phyloP scores from a whole-genome alignment of 2,113 vertebrate species.

The Paradoxurus hermaphroditus region DNA sequence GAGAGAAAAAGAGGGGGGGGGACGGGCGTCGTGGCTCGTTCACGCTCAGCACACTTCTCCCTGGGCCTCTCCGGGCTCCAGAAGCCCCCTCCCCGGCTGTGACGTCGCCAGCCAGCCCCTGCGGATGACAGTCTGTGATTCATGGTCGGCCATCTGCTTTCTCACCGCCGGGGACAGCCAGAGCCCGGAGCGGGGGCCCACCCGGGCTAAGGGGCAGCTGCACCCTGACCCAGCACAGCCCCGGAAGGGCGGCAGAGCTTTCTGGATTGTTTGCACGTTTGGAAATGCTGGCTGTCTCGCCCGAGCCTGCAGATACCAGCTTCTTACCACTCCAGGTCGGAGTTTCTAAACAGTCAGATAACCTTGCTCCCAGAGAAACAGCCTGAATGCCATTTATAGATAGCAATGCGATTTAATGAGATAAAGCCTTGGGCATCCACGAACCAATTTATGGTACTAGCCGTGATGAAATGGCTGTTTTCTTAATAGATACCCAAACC shows the following conservation, averaged over 20 bases:
- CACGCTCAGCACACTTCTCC: background rate
- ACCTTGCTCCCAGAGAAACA: conserved; percentile 74
- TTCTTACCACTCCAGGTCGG: conserved; percentile 68
- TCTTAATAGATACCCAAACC: conserved; percentile 73
- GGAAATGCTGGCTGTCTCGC: conserved; percentile 66
- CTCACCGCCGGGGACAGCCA: background rate
- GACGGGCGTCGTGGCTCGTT: rapidly evolving
- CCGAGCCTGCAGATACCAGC: conserved; percentile 74
- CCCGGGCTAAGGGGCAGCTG: background rate
- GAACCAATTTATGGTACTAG: conserved; percentile 72
- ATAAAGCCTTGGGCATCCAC: conserved; percentile 74
- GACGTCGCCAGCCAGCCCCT: background rate
- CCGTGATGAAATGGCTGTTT: conserved; percentile 82
- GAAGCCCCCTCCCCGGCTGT: background rate
- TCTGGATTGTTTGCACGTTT: conserved; percentile 69
- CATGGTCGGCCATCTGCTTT: conserved; percentile 53
- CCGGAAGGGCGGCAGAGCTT: conserved; percentile 36
- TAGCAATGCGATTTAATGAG: conserved; percentile 76
- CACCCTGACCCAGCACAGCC: background rate
- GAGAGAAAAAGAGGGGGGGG: background rate
- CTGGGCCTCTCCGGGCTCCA: background rate
- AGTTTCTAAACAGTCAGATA: conserved; percentile 79
- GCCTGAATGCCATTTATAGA: conserved; percentile 79
- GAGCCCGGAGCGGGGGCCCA: background rate
- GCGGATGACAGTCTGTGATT: background rate